Base-by-base conservation (phyloP, 1,140 invertebrate genomes). In the Ceratina japonica region DNA sequence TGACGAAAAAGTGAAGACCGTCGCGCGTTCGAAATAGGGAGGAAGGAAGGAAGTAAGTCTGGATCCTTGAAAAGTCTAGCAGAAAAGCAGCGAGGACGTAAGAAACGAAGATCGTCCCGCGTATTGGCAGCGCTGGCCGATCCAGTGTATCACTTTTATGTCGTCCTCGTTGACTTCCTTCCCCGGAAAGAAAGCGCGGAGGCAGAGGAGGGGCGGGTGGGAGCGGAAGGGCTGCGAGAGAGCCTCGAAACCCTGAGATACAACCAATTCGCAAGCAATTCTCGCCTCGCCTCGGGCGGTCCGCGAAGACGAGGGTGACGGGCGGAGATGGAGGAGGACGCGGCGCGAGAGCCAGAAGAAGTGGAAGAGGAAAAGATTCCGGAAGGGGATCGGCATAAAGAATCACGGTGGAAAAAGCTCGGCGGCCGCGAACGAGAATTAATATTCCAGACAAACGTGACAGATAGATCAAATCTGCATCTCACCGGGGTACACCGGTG, bases 391-490 rank as follows among this genome's bases (percentile, higher is more conserved):
- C 49, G 65, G 75, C 72, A 87, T 87, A 86, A 88, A 87, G 79
- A 81, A 76, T 63, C 80, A 73, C 68, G 24, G 27, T 49, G 72
- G 77, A 88, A 89, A 86, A 86, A 64, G 58, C 75, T 75, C 69
- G 62, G 70, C 27, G 27, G 27, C 75, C 76, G 56, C 76, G 83
- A 64, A 82, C 79, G 84, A 88, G 88, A 92, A 91, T 92, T 91
- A 92, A 91, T 92, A 91, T 91, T 91, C 87, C 86, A 88, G 89
- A 90, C 89, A 90, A 91, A 90, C 87, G 84, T 92, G 91, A 92
- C 91, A 90, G 90, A 91, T 88, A 90, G 87, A 91, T 92, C 90
- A 91, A 92, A 91, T 91, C 89, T 92, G 90, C 89, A 91, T 91
- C 85, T 90, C 89, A 88, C 87, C 88, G 86, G 12, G 88, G 86